Percentiles rank a stretch among this genome's conserved stretches.
phyloP scores from a whole-genome alignment of 2,113 vertebrate genomes.

The Laticauda laticaudata region DNA sequence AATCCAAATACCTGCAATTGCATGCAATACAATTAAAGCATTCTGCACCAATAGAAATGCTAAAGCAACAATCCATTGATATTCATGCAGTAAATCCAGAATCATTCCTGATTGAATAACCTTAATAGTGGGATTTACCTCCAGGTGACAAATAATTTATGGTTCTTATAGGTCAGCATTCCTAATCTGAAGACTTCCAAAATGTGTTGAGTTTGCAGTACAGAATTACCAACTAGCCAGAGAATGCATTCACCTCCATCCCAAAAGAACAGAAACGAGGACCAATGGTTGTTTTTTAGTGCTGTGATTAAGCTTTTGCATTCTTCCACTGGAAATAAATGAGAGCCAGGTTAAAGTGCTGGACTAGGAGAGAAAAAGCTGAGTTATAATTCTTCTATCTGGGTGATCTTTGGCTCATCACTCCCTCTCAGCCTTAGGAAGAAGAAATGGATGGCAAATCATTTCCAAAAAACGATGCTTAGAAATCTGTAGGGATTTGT shows the following conservation, averaged over 20 bases:
- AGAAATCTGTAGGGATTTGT: background rate
- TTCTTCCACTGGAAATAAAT: background rate
- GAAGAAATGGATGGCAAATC: background rate
- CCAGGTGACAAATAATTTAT: background rate
- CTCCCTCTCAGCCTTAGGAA: background rate
- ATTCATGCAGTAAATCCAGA: background rate
- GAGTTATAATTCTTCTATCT: background rate
- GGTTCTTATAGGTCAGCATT: background rate
- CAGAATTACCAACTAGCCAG: background rate
- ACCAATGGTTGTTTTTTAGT: background rate
- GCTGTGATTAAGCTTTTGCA: background rate
- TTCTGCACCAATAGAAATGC: background rate
- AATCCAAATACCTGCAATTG: background rate
- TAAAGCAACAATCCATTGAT: background rate
- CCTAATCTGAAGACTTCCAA: background rate
- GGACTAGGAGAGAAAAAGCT: background rate
- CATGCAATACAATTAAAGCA: background rate
- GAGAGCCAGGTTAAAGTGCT: background rate
- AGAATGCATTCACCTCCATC: background rate
- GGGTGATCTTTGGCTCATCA: background rate
- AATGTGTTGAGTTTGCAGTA: background rate
- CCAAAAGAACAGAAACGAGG: background rate
- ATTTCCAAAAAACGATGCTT: background rate
- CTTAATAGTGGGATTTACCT: background rate
- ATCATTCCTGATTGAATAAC: background rate